Conservation (phyloP, 1,140 invertebrate species). For the Papilio dardanus region DNA sequence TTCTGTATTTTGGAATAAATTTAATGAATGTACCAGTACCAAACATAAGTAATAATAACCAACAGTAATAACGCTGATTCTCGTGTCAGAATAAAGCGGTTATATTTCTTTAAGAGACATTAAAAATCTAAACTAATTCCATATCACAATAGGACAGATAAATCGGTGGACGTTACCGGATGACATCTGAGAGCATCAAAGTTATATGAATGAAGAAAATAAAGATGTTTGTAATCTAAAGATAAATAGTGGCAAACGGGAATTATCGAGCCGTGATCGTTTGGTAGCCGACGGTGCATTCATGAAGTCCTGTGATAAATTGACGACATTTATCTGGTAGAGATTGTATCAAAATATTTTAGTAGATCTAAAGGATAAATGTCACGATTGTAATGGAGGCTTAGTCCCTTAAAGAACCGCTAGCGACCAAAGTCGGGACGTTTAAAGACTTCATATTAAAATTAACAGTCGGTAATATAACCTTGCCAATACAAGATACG, state of each 20-base stretch:
- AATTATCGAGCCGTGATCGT: slow-evolving; percentile 61
- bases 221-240: slow-evolving; percentile 68
- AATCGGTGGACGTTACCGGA: slow-evolving; percentile 54
- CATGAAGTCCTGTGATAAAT: slow-evolving; percentile 69
- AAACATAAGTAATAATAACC: too few relatives aligned
- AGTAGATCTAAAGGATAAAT: slow-evolving; percentile 69
- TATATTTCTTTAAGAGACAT: not conserved
- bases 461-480: not conserved
- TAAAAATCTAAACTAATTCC: slow-evolving; percentile 35
- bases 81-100: too few relatives aligned
- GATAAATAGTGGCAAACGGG: slow-evolving; percentile 67
- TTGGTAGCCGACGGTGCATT: slow-evolving; percentile 52
- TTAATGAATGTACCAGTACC: too few relatives aligned
- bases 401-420: slow-evolving; percentile 54
- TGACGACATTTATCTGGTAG: slow-evolving; percentile 70
- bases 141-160: slow-evolving; percentile 45
- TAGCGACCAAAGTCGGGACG: slow-evolving; percentile 38
- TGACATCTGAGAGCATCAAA: slow-evolving; percentile 52
- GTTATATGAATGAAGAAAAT: slow-evolving; percentile 57
- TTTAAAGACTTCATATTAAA: slow-evolving; percentile 6
- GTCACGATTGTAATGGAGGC: slow-evolving; percentile 62
- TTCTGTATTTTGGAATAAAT: too few relatives aligned
- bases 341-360: slow-evolving; percentile 80
- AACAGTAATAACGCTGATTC: too few relatives aligned
- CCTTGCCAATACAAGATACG: too few relatives aligned